These are phyloP conservation scores for Tachysurus fulvidraco DNA, from an alignment of 2,113 vertebrate genomes.

Conservation along the genomic window DNA sequence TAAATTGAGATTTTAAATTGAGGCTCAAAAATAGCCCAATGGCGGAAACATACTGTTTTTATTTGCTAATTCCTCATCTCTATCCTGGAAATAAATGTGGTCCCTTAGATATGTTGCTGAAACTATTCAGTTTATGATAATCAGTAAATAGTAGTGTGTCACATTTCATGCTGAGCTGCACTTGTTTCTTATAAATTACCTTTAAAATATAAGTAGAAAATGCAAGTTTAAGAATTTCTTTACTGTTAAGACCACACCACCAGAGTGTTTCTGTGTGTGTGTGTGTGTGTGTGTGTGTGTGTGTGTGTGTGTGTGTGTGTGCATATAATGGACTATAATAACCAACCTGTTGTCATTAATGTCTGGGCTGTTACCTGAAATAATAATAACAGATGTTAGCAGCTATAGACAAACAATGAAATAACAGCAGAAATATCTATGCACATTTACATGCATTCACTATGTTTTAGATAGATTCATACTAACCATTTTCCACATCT, in stretches of 20 bases:
- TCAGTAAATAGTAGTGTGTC: not conserved
- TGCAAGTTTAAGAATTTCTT: not conserved
- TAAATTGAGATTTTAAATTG: too few relatives aligned
- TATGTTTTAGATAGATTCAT: not conserved
- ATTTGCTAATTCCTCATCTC: not conserved
- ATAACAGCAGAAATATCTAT: not conserved
- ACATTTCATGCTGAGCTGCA: not conserved
- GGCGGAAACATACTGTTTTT: too few relatives aligned
- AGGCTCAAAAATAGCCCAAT: too few relatives aligned
- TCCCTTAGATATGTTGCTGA: not conserved
- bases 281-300: too few relatives aligned
- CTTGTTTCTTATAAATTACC: not conserved
- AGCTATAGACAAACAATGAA: not conserved
- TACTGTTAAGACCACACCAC: not conserved
- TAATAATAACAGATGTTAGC: constrained; percentile 35
- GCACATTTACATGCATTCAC: not conserved
- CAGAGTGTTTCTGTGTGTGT: too few relatives aligned
- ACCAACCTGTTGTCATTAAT: constrained; percentile 89
- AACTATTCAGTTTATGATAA: not conserved
- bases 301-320: too few relatives aligned
- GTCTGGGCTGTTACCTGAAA: constrained; percentile 83
- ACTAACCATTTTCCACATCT: constrained; percentile 85
- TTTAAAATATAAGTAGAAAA: not conserved
- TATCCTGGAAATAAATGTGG: not conserved
- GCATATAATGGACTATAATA: not conserved